phyloP scores from a whole-genome alignment of 2,888 invertebrate species.

The Melanophora roralis region DNA sequence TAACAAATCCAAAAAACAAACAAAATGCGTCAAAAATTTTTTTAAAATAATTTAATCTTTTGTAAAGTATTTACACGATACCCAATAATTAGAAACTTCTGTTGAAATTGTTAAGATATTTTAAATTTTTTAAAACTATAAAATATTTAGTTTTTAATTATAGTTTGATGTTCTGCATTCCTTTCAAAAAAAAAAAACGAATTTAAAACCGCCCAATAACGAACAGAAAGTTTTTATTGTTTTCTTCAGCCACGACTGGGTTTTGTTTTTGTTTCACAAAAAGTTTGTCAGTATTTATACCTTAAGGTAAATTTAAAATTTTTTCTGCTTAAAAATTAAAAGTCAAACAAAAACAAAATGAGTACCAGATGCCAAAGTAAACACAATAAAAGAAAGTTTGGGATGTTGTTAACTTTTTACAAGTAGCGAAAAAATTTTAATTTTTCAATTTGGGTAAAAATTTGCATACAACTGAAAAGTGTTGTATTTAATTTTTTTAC shows the following conservation, averaged over 20 bases:
- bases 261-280: neutral
- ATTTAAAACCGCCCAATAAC: too few species aligned
- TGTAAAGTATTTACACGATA: too few species aligned
- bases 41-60: too few species aligned
- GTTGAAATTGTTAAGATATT: too few species aligned
- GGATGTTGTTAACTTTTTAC: neutral
- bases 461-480: neutral
- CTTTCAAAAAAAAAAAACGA: too few species aligned
- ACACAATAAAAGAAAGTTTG: neutral
- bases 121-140: too few species aligned
- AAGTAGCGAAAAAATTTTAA: neutral
- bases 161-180: too few species aligned
- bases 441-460: neutral
- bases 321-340: neutral
- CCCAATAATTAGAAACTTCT: too few species aligned
- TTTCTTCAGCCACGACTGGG: neutral
- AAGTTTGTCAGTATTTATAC: neutral
- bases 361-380: neutral
- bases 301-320: conserved; percentile 1
- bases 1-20: too few species aligned
- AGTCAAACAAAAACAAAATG: neutral
- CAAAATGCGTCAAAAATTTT: too few species aligned
- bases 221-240: too few species aligned
- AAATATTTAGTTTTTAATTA: too few species aligned
- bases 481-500: neutral